Base-by-base conservation (phyloP, 1,140 invertebrate species). In the Trissolcus basalis region DNA sequence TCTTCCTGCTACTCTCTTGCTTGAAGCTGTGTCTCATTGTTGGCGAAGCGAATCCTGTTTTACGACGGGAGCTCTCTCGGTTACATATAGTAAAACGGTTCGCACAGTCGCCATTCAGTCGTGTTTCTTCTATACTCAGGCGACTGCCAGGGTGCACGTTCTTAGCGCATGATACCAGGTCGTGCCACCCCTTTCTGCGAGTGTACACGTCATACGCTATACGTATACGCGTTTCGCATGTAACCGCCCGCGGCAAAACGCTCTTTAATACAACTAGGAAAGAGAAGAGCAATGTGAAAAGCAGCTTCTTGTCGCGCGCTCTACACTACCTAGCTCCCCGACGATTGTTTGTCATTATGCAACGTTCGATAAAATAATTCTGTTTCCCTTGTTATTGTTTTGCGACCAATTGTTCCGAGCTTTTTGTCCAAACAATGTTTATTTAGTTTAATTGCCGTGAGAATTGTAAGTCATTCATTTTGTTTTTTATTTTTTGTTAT, bases 91-190 rank as follows among this genome's bases (percentile, higher is more conserved):
- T 68, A 71, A 71, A 71, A 58, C 56, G 61, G 54, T 47, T 69
- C 51, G 41, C 55, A 56, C 53, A 76, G 65, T 61, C 61, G 54
- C 64, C 68, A 69, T 68, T 77, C 63, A 67, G 53, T 77, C 69
- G 68, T 41, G 53, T 58, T 77, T 59, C 69, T 72, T 71, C 58
- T 54, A n/a, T n/a, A 11, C 50, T 39, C n/a, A n/a, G n/a, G n/a
- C 35, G 65, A 32, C 19, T 27, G 19, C 19, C 15, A 27, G 39
- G 35, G 54, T 47, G 10, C 27, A 53, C 27, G 41, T 43, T 16
- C 33, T 41, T 15, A 12, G 11, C n/a, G 19, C 35, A 9, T 10
- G 19, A 13, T 44, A 13, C n/a, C n/a, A 7, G 35, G 35, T 59
- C 45, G n/a, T n/a, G n/a, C 50, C 65, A 60, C 54, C 65, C 45